Base-by-base conservation (phyloP, 1,140 invertebrate genomes). In the Hyphantria cunea region DNA sequence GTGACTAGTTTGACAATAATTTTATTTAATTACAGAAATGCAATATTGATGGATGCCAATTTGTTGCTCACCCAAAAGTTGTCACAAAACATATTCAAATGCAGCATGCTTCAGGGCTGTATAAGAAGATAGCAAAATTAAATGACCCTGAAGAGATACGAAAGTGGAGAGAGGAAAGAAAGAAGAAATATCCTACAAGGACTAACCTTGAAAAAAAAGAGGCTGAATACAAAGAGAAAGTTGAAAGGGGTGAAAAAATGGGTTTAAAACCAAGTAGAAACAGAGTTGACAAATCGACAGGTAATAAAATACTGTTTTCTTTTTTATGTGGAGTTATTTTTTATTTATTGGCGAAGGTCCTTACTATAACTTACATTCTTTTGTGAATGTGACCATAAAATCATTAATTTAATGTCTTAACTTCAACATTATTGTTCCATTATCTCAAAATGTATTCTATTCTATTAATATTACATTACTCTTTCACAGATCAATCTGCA, bases 151-250 rank as follows among this genome's bases (percentile, higher is more conserved):
- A 97, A 81, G 96, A 97, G 63, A 94, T 97, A 66, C 80, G 93
- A 48, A 96, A 96, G 84, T 98, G 96, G 96, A 94, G 93, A 55
- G 93, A 92, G 49, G 96, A 97, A 70, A 92, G 97, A 58, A 96
- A 94, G 82, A 95, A 92, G 89, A 93, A 89, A 74, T 95, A 93
- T 89, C 94, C 96, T 5, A 96, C 94, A 8, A 93, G 93, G 68
- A 85, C 86, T 37, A 97, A 96, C 84, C 91, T 96, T n/a, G 92
- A 93, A 63, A 92, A 93, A 65, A 93, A 94, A 75, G 91, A 93
- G 56, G 91, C 93, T 32, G 90, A 93, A 68, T 80, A 92, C 39
- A 91, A 93, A 50, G 95, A 96, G 78, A 94, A 93, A 73, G 70
- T 93, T 53, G 90, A 94, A 68, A 92, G 95, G 54, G 95, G 95